A percentile compares a stretch with the other conserved stretches of the same genome.
phyloP scores from a whole-genome alignment of 2,888 invertebrate genomes.

The Papilio gigon region DNA sequence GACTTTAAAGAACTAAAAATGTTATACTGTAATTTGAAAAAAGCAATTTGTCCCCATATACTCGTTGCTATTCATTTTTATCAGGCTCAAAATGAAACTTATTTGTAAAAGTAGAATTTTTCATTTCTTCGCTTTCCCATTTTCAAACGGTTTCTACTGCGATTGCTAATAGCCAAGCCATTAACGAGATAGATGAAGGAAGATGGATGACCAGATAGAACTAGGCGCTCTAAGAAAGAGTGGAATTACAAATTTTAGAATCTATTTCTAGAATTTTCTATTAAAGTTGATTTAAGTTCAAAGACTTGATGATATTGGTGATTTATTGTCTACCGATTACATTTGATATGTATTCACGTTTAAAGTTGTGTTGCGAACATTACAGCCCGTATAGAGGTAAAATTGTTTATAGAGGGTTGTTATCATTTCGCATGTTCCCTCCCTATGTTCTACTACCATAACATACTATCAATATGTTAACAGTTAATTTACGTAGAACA shows the following conservation, averaged over 20 bases:
- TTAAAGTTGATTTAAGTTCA: background rate
- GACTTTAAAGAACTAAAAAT: background rate
- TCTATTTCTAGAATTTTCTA: background rate
- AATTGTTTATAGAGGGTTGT: too few relatives aligned
- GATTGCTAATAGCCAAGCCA: slow-evolving; percentile 8
- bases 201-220: slow-evolving; percentile 12
- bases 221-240: background rate
- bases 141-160: slow-evolving; percentile 1
- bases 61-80: slow-evolving; percentile 13
- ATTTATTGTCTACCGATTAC: too few relatives aligned
- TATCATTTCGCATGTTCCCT: too few relatives aligned
- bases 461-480: background rate
- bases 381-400: too few relatives aligned
- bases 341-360: too few relatives aligned
- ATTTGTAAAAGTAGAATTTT: slow-evolving; percentile 1
- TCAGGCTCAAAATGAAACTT: slow-evolving; percentile 11
- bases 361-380: too few relatives aligned
- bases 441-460: background rate
- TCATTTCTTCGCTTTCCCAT: background rate
- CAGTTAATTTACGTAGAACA: background rate
- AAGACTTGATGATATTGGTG: too few relatives aligned
- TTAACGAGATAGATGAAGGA: slow-evolving; percentile 11
- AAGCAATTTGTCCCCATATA: background rate
- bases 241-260: slow-evolving; percentile 6
- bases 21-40: background rate